phyloP scores from a whole-genome alignment of 2,888 invertebrate species.

The Dendrolimus houi region DNA sequence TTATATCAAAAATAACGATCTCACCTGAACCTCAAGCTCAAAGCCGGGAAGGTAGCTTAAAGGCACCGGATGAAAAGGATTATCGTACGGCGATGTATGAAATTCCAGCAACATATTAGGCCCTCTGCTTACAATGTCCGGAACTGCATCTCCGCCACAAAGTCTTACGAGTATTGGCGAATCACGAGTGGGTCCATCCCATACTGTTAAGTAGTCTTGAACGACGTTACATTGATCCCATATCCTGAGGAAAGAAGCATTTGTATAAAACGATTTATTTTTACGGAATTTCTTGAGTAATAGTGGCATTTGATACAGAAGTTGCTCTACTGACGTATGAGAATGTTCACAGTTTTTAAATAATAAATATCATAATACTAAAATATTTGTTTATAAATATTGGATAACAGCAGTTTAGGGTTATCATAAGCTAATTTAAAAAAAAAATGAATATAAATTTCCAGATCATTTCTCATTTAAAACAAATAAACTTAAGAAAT shows the following conservation, averaged over 20 bases:
- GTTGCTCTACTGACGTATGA: no score
- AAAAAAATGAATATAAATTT: no score
- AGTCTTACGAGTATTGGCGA: constrained; percentile 85
- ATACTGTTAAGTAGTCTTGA: constrained; percentile 88
- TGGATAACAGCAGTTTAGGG: no score
- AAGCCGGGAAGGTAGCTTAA: constrained; percentile 87
- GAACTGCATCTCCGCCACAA: constrained; percentile 89
- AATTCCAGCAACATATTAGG: constrained; percentile 87
- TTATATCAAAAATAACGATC: constrained; percentile 14
- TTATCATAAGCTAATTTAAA: no score
- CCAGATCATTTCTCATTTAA: no score
- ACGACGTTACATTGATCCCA: constrained; percentile 90
- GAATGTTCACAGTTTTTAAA: no score
- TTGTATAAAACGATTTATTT: no score
- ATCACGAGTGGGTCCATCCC: constrained; percentile 83
- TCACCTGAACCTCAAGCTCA: constrained; percentile 87
- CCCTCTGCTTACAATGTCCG: constrained; percentile 86
- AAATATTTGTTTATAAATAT: no score
- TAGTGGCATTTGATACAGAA: no score
- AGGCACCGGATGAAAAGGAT: constrained; percentile 87
- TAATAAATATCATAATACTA: no score
- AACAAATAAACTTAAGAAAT: no score
- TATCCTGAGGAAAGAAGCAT: constrained; percentile 65
- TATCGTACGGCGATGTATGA: constrained; percentile 88
- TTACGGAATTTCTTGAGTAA: no score